These are phyloP conservation scores for Eupsilia transversa DNA, from an alignment of 2,888 invertebrate species.

Conservation along the genomic window DNA sequence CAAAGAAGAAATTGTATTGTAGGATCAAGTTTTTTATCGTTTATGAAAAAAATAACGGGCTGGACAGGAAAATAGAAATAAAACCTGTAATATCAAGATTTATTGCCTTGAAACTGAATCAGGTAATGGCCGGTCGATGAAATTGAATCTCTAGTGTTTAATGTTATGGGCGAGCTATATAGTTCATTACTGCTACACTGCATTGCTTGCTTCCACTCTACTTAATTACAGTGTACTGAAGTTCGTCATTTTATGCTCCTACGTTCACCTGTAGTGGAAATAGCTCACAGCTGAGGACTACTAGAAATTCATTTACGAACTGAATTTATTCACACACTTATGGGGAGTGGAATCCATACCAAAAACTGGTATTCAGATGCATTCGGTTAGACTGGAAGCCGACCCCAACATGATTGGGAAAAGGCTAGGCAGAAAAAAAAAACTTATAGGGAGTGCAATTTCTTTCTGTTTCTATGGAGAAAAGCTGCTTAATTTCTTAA, in stretches of 20 bases:
- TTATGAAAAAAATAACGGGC: neutral
- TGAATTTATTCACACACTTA: neutral
- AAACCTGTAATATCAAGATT: constrained; percentile 13
- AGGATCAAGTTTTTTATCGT: neutral
- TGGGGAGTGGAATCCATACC: neutral
- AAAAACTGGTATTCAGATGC: too few relatives aligned
- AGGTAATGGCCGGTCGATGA: constrained; percentile 36
- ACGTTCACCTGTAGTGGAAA: constrained; percentile 5
- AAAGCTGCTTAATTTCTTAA: neutral
- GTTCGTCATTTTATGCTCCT: constrained; percentile 38
- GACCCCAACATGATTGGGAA: too few relatives aligned
- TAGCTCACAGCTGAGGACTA: neutral
- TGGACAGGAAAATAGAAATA: neutral
- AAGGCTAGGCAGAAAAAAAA: too few relatives aligned
- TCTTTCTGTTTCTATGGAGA: neutral
- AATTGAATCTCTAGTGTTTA: constrained; percentile 53
- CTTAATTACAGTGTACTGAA: constrained; percentile 38
- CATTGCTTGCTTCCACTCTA: constrained; percentile 34
- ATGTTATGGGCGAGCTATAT: constrained; percentile 17
- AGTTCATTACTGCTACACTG: constrained; percentile 15
- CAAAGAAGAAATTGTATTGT: neutral
- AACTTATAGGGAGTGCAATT: neutral
- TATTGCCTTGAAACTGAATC: constrained; percentile 20
- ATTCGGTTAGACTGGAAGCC: too few relatives aligned
- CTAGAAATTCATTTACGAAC: neutral